Base-by-base conservation (phyloP, 2,888 invertebrate genomes). In the Labia minor region DNA sequence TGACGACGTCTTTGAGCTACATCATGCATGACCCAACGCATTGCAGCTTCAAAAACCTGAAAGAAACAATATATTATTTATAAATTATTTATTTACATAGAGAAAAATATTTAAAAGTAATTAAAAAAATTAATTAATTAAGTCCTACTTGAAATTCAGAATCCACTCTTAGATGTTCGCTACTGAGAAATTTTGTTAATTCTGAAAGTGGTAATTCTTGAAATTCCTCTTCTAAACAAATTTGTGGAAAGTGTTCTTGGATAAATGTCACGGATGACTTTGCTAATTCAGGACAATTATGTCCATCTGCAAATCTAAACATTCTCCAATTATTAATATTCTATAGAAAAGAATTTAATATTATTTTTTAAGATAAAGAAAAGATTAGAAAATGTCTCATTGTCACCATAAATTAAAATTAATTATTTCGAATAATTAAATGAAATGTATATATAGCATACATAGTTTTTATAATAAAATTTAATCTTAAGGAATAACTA, bases 291-390 rank as follows among this genome's bases (percentile, higher is more conserved):
- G 83, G 81, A 77, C 90, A 90, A 77, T 90, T 89, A 79, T 94
- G 92, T 66, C 88, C 87, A 77, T 93, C 92, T 68, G 94, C 92
- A 83, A 95, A 94, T 77, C 92, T 88, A 18, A n/a, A n/a, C n/a
- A n/a, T n/a, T n/a, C n/a, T n/a, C n/a, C 3, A 21, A 61, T n/a
- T 37, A 20, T 21, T 19, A 61, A 21, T 37, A 21, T 61, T 26
- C 8, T 26, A 26, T 26, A 26, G n/a, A 26, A 26, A 26, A 26
- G 3, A 26, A 26, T 26, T 26, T 26, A 6, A 6, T 26, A 8
- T 26, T 26, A 26, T 26, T 26, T 26, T 26, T 26, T 26, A 6
- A 26, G 8, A 6, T 21, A n/a, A 63, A 6, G 18, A 63, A 21
- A 21, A 18, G n/a, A 37, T 26, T 61, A 20, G n/a, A 19, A 37